phyloP scores from a whole-genome alignment of 2,888 invertebrate species.

The Autographa gamma region DNA sequence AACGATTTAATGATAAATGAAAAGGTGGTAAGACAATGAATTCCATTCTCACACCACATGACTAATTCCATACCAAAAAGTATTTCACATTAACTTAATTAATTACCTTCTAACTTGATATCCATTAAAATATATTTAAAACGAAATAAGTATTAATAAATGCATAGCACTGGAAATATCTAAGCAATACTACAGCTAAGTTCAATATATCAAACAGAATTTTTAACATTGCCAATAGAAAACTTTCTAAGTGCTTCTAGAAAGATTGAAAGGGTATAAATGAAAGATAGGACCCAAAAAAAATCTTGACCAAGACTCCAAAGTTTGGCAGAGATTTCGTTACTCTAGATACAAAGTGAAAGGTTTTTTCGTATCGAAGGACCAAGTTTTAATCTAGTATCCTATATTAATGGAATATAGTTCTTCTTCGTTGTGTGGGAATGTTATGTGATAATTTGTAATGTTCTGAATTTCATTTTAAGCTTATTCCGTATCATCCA shows the following conservation, averaged over 20 bases:
- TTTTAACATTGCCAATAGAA: background rate
- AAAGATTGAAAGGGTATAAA: background rate
- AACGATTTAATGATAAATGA: background rate
- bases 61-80: conserved; percentile 31
- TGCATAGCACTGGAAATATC: too few relatives aligned
- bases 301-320: background rate
- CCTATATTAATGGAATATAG: background rate
- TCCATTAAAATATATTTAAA: too few relatives aligned
- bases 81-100: conserved; percentile 8
- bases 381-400: background rate
- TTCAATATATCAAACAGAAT: background rate
- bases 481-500: conserved; percentile 77
- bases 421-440: conserved; percentile 50
- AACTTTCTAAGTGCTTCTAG: background rate
- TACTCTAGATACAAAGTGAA: background rate
- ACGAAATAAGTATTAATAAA: too few relatives aligned
- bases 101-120: too few relatives aligned
- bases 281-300: background rate
- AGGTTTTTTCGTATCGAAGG: background rate
- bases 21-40: conserved; percentile 35
- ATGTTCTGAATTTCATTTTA: conserved; percentile 64
- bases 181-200: too few relatives aligned
- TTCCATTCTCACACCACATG: conserved; percentile 55
- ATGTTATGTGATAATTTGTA: conserved; percentile 46
- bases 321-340: background rate